phyloP scores from a whole-genome alignment of 2,113 vertebrate genomes.

The Helogale parvula region DNA sequence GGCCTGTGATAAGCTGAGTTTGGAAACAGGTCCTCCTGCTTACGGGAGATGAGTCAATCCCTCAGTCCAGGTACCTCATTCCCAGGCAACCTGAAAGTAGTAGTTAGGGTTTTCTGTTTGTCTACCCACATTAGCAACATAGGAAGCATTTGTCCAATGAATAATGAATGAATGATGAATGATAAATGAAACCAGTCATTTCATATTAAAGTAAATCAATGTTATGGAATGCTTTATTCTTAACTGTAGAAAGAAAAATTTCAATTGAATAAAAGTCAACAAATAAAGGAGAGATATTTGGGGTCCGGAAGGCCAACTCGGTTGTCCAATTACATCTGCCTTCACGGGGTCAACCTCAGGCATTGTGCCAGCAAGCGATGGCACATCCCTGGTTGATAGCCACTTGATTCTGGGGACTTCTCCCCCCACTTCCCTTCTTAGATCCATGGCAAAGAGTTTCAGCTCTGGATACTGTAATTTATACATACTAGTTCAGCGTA shows the following conservation, averaged over 20 bases:
- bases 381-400: background rate
- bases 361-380: background rate
- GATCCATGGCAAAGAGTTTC: background rate
- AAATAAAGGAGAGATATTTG: background rate
- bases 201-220: background rate
- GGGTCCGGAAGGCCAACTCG: background rate
- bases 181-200: background rate
- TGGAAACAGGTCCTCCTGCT: background rate
- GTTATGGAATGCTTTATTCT: background rate
- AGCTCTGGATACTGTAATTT: background rate
- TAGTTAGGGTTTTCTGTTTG: background rate
- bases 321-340: background rate
- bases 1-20: background rate
- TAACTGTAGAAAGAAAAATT: background rate
- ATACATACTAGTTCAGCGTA: background rate
- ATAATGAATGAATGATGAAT: background rate
- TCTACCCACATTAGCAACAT: background rate
- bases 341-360: background rate
- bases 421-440: background rate
- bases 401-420: background rate
- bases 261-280: background rate
- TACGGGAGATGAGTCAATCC: too few species aligned
- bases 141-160: background rate
- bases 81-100: background rate
- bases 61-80: background rate